Evolutionary conservation across 2,797 vertebrate species (phyloP).

Genomic region (Cynopterus sphinx): DNA sequence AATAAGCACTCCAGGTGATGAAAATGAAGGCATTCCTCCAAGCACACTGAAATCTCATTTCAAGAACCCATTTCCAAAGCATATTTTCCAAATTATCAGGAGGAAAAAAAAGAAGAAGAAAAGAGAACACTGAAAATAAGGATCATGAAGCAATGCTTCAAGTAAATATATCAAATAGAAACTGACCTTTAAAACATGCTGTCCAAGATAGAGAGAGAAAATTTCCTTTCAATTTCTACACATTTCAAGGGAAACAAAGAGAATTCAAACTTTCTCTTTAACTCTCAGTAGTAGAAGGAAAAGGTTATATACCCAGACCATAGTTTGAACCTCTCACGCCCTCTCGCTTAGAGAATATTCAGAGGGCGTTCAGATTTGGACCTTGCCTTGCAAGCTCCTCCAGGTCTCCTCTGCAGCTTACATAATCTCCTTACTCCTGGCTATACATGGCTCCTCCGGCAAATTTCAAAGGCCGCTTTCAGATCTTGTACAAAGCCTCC

Average conservation of each 20-base stretch:
- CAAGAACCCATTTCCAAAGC: neutral
- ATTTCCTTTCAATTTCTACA: neutral
- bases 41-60: neutral
- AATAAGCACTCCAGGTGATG: neutral
- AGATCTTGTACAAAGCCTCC: slow-evolving; percentile 82
- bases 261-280: neutral
- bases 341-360: slow-evolving; percentile 52
- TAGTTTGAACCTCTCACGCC: neutral
- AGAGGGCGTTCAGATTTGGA: slow-evolving; percentile 50
- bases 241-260: neutral
- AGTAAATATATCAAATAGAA: neutral
- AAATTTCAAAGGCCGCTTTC: slow-evolving; percentile 85
- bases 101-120: neutral
- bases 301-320: neutral
- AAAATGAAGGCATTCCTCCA: neutral
- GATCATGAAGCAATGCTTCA: neutral
- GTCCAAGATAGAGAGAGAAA: neutral
- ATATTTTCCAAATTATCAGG: neutral
- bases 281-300: neutral
- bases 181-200: neutral
- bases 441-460: slow-evolving; percentile 80
- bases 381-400: slow-evolving; percentile 39
- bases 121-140: neutral
- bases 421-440: slow-evolving; percentile 85
- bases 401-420: slow-evolving; percentile 77